Evolutionary conservation across 1,140 invertebrate genomes (phyloP), one percentile per base, ranked within the genome.

Genomic region (Amyelois transitella): DNA sequence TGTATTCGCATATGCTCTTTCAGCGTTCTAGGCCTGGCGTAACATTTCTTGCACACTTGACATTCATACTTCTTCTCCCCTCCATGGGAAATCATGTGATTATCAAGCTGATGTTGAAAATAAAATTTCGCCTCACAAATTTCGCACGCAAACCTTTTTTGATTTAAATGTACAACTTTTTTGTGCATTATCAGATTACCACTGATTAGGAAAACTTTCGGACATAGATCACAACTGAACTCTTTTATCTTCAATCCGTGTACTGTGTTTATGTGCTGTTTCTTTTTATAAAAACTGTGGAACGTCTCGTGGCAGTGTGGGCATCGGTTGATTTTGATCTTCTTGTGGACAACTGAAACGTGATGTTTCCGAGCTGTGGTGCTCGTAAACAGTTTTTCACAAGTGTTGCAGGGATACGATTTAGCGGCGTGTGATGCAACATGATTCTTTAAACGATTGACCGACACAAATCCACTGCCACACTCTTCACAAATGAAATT

Each of bases 401-500:
- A 53, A 4, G 14, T 10, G 3, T 22, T 43, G 17, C 52, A 53
- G 6, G 19, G 52, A 10, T 45, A 53, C 14, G 21, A 14, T 18
- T 43, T 43, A 1, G 18, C 18, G 4, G 24, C n/a, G n/a, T 53
- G 52, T 18, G 43, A 45, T 7, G 8, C 21, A 1, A 18, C 22
- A 47, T 85, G 81, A 19, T 2, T 20, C 6, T 53, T 54, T 25
- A 60, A 18, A 25, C 58, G 18, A 5, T 3, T 5, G 18, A 28
- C 14, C 2, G 52, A 43, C 0, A 22, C 19, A 77, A 88, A 95
- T 0, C 90, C 91, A 65, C 94, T 94, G 6, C 88, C 88, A 71
- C 95, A 96, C 12, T 93, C 89, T 59, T 94, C 93, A 70, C 94
- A 96, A 60, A 92, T 90, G 67, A 94, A 94, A 0, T 45, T 63